These are phyloP conservation scores for Lacerta viridis DNA, from an alignment of 2,797 vertebrate species.

Conservation along the genomic window DNA sequence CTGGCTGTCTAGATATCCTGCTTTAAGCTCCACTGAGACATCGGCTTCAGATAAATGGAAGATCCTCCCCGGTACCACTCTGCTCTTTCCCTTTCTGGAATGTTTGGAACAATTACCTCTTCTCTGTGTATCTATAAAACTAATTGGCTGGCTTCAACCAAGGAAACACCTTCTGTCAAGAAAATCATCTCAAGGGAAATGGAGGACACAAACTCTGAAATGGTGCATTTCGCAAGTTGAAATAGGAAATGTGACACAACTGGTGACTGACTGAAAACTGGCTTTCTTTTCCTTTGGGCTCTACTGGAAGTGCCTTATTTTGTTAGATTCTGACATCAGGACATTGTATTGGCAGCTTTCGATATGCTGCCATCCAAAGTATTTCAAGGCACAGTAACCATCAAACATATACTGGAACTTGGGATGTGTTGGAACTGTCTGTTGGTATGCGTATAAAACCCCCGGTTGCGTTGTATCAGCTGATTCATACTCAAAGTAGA, in stretches of 20 bases:
- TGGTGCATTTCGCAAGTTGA: slow-evolving; percentile 54
- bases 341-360: slow-evolving; percentile 68
- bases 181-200: slow-evolving; percentile 81
- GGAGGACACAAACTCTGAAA: slow-evolving; percentile 29
- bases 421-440: slow-evolving; percentile 26
- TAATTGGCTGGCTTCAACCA: slow-evolving; percentile 79
- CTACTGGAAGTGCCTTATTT: slow-evolving; percentile 82
- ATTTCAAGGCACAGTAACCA: slow-evolving; percentile 68
- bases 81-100: slow-evolving; percentile 69
- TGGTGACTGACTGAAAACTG: slow-evolving; percentile 54
- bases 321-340: slow-evolving; percentile 68
- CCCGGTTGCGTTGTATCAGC: background rate
- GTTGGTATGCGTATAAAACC: slow-evolving; percentile 50
- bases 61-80: slow-evolving; percentile 74
- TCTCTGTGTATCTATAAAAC: slow-evolving; percentile 8
- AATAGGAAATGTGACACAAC: slow-evolving; percentile 71
- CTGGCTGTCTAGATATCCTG: slow-evolving; percentile 41
- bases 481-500: background rate
- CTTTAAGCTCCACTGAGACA: slow-evolving; percentile 24
- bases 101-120: slow-evolving; percentile 70
- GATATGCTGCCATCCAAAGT: slow-evolving; percentile 66
- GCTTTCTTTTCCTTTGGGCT: slow-evolving; percentile 47
- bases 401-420: slow-evolving; percentile 55
- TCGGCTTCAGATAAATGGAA: slow-evolving; percentile 53
- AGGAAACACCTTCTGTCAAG: slow-evolving; percentile 72